A percentile compares a stretch with the other conserved stretches of the same genome.
phyloP scores from a whole-genome alignment of 2,888 invertebrate species.

The Pseudoips prasinana region DNA sequence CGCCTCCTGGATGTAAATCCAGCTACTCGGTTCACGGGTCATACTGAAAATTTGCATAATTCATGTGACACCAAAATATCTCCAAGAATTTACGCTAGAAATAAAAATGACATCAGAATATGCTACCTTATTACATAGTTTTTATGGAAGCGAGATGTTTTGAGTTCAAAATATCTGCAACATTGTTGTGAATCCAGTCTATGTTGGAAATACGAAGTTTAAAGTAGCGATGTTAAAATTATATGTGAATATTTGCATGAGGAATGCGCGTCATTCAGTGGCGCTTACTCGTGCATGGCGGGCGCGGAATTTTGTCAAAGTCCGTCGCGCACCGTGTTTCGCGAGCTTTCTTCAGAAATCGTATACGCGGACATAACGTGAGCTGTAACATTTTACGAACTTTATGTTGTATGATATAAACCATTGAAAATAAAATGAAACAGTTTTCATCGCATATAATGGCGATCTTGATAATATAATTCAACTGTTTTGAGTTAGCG shows the following conservation, averaged over 20 bases:
- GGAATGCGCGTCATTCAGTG: slow-evolving; percentile 54
- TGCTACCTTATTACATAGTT: slow-evolving; percentile 31
- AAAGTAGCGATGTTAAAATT: slow-evolving; percentile 41
- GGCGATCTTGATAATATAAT: too few species aligned
- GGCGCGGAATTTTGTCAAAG: slow-evolving; percentile 60
- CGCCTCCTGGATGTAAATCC: slow-evolving; percentile 56
- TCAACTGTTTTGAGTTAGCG: too few species aligned
- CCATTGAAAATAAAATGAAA: too few species aligned
- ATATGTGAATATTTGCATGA: slow-evolving; percentile 53
- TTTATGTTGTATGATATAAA: too few species aligned
- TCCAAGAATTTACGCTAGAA: slow-evolving; percentile 62
- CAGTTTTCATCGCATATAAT: too few species aligned
- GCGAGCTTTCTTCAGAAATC: slow-evolving; percentile 34
- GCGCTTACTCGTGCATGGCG: slow-evolving; percentile 38
- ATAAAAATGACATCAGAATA: slow-evolving; percentile 48
- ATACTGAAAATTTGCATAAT: slow-evolving; percentile 67
- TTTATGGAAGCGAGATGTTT: slow-evolving; percentile 6
- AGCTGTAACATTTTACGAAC: neutral
- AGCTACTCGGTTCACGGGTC: slow-evolving; percentile 46
- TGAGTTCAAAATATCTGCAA: slow-evolving; percentile 8
- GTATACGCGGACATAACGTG: slow-evolving; percentile 3
- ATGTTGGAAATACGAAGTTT: slow-evolving; percentile 18
- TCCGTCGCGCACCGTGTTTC: slow-evolving; percentile 38
- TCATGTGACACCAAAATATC: slow-evolving; percentile 67
- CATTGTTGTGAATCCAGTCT: slow-evolving; percentile 7